A percentile compares a stretch with the other conserved stretches of the same genome.
Conservation (phyloP, 2,888 invertebrate genomes). For the Volucella inanis region DNA sequence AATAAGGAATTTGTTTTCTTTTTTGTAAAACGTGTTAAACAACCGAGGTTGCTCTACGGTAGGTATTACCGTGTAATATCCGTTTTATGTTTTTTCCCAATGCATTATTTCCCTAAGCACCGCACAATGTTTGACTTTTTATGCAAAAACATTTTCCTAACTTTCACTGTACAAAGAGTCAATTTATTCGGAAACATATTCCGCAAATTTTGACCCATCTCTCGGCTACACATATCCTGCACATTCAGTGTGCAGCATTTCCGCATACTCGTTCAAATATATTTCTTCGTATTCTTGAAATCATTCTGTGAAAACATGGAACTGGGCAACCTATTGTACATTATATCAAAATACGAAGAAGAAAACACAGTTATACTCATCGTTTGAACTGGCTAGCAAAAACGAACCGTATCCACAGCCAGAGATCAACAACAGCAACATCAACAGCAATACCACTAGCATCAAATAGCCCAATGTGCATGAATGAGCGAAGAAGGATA, state of each 20-base stretch:
- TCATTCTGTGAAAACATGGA: conserved; percentile 63
- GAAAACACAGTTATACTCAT: conserved; percentile 15
- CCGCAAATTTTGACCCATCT: conserved; percentile 35
- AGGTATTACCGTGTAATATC: background rate
- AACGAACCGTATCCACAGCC: conserved; percentile 6
- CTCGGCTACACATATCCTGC: background rate
- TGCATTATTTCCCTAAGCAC: conserved; percentile 18
- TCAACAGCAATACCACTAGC: conserved; percentile 2
- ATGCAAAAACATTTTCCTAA: conserved; percentile 58
- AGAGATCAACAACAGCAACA: conserved; percentile 27
- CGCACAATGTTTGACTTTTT: conserved; percentile 44
- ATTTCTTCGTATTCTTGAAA: conserved; percentile 55
- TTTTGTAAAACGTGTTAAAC: too few relatives aligned
- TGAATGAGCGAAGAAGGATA: conserved; percentile 61
- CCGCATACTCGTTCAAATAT: conserved; percentile 54
- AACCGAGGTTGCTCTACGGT: conserved; percentile 1
- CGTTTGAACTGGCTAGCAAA: conserved; percentile 13
- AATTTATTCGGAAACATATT: conserved; percentile 66
- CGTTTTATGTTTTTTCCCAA: conserved; percentile 21
- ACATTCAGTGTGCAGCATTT: conserved; percentile 48
- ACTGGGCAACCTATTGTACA: conserved; percentile 34
- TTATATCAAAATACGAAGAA: conserved; percentile 37
- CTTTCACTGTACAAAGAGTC: conserved; percentile 53
- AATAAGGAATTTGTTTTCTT: too few relatives aligned
- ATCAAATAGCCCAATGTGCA: conserved; percentile 43